Evolutionary conservation across 1,140 invertebrate species (phyloP), one percentile per base, ranked within the genome.

Genomic region (Pseudomyrmex concolor): DNA sequence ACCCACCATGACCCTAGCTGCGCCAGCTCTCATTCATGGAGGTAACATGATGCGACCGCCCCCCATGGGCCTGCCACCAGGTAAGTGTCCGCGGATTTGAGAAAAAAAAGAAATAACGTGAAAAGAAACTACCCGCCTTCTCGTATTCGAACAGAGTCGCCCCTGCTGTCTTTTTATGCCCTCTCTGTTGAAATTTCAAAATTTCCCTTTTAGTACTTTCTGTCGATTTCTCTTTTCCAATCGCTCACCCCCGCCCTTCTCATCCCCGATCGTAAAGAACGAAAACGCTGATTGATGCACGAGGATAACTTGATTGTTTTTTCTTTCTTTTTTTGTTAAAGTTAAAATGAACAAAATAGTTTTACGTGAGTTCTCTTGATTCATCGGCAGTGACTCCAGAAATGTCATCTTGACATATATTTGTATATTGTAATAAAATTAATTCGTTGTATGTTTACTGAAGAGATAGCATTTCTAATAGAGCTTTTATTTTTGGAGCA

Each of bases 41-140:
- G 95, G 95, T 91, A 96, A 96, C 95, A 96, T 97, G 95, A 95
- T 97, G 95, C 95, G 97, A 91, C 96, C 96, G 89, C 96, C 95
- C 89, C 95, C 95, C 89, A 95, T 96, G 92, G 95, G 95, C 91
- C 95, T 97, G 94, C 96, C 96, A 84, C 96, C 96, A 95, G 96
- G 96, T 97, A 95, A 95, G 95, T 96, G 91, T 92, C 83, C 68
- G 71, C 68, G 45, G 78, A 73, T 85, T 88, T 78, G 59, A 83
- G 81, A 34, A 34, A 34, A 34, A 34, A 34, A 34, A 34, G 5
- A 34, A 34, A 34, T 7, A 34, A 34, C 68, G 45, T 17, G 48
- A 70, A 59, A 63, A 66, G 48, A 25, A 51, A 51, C 12, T 15
- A 8, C 19, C 22, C 15, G 4, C 13, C 8, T 12, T 22, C 72